phyloP scores from a whole-genome alignment of 2,113 vertebrate genomes.

The Acanthochromis polyacanthus region DNA sequence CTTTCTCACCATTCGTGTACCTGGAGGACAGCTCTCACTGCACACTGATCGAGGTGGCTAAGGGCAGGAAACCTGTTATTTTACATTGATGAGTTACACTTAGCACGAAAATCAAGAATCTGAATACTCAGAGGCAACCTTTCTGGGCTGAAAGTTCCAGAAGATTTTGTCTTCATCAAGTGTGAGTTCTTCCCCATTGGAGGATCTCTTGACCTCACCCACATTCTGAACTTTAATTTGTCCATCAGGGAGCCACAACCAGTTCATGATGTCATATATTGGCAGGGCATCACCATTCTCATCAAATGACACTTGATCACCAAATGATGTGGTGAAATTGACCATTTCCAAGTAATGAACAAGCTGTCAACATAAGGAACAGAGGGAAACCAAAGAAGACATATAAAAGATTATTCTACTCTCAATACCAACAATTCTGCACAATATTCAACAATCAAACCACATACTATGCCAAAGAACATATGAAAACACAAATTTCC shows the following conservation, averaged over 20 bases:
- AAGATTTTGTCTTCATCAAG: slow-evolving; percentile 73
- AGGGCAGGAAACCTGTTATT: not conserved
- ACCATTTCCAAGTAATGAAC: slow-evolving; percentile 76
- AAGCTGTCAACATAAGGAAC: slow-evolving; percentile 53
- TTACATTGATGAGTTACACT: no score
- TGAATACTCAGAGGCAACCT: slow-evolving; percentile 44
- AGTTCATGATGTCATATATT: slow-evolving; percentile 83
- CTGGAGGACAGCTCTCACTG: slow-evolving; percentile 82
- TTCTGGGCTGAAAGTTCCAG: slow-evolving; percentile 69
- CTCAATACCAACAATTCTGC: no score
- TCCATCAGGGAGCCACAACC: slow-evolving; percentile 71
- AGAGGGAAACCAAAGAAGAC: no score
- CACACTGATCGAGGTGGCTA: slow-evolving; percentile 82
- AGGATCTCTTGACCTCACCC: slow-evolving; percentile 70
- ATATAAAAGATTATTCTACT: no score
- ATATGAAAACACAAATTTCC: no score
- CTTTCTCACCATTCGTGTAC: slow-evolving; percentile 77
- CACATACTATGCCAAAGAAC: no score
- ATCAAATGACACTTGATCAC: slow-evolving; percentile 80
- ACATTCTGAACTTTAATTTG: slow-evolving; percentile 61
- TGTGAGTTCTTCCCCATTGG: slow-evolving; percentile 61
- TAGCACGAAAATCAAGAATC: not conserved
- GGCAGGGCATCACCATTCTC: slow-evolving; percentile 79
- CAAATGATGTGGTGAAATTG: slow-evolving; percentile 78
- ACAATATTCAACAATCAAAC: no score